A percentile compares a stretch with the other conserved stretches of the same genome.
These are phyloP conservation scores for Caradrina kadenii DNA, from an alignment of 2,888 invertebrate species.

Conservation along the genomic window DNA sequence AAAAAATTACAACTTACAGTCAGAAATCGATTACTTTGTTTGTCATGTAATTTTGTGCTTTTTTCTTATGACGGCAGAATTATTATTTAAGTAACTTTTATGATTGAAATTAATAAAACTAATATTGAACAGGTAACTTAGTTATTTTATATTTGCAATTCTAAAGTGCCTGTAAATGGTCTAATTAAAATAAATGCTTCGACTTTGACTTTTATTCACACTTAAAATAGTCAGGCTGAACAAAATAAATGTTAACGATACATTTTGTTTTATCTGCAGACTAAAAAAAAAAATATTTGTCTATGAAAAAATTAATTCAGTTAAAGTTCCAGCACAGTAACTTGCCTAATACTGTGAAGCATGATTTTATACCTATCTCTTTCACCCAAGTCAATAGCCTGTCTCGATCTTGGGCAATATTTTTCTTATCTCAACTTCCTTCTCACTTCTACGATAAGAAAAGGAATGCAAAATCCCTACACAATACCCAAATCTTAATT, in stretches of 20 bases:
- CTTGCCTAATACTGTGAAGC: not conserved
- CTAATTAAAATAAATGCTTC: too few species aligned
- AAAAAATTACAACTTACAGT: too few species aligned
- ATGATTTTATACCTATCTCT: slow-evolving; percentile 16
- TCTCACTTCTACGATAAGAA: slow-evolving; percentile 18
- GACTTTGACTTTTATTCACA: too few species aligned
- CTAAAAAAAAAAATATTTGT: not conserved
- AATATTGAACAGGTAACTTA: too few species aligned
- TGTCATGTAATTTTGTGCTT: too few species aligned
- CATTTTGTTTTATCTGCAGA: not conserved
- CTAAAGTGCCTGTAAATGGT: too few species aligned
- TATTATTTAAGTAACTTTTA: too few species aligned
- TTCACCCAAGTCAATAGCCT: not conserved
- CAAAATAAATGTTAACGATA: not conserved
- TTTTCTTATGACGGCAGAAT: too few species aligned
- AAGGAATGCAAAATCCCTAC: slow-evolving; percentile 8
- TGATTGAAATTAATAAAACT: too few species aligned
- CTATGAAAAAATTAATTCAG: slow-evolving; percentile 1
- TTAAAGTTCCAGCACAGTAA: not conserved
- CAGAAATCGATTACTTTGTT: too few species aligned
- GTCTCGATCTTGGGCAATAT: not conserved
- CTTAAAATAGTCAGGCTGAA: too few species aligned
- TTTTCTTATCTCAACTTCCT: slow-evolving; percentile 13
- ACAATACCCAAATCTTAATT: not conserved
- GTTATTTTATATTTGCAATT: too few species aligned